Evolutionary conservation across 2,797 vertebrate genomes (phyloP), one percentile per base, ranked within the genome.

Genomic region (Crenichthys baileyi): DNA sequence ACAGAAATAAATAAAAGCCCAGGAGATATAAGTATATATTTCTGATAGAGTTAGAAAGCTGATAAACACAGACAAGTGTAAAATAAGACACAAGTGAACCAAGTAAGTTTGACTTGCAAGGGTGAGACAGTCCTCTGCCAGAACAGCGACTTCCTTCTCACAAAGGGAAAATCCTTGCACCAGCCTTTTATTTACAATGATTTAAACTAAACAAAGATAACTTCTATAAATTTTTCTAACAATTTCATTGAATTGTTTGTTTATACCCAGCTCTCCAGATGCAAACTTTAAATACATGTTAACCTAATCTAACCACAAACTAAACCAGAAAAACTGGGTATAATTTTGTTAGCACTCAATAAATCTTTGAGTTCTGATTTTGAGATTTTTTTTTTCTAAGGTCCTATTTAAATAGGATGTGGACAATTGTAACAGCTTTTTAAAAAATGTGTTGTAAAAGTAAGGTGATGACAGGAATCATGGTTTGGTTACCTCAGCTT

Each of bases 271-370:
- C 60, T 31, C 58, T 61, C 7, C 20, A 18, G 31, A 63, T 36
- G 31, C 31, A 63, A 36, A 63, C 31, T 15, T 4, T 60, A 26
- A 15, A 13, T 60, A 26, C n/a, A 60, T 60, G 12, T 60, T 60
- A 60, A n/a, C 26, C 26, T 6, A 29, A 61, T 5, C 13, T 60
- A 61, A 63, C 6, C 16, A 16, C 15, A 61, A 61, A 61, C 16
- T 31, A 7, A 61, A 61, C 13, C 26, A 63, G 9, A 31, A 20
- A 36, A 36, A 36, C 8, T 29, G 50, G 71, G 68, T 50, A 24
- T 8, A 24, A 79, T 86, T 86, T 86, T 79, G 16, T 71, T 63
- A 72, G 72, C 71, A 76, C 84, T 85, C 18, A 31, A 78, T 29
- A 68, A 75, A 82, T 70, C 9, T 41, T 41, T 41, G 36, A 58